A percentile compares a stretch with the other conserved stretches of the same genome.
These are phyloP conservation scores for Epirrhoe tristata DNA, from an alignment of 2,888 invertebrate species.

Conservation along the genomic window DNA sequence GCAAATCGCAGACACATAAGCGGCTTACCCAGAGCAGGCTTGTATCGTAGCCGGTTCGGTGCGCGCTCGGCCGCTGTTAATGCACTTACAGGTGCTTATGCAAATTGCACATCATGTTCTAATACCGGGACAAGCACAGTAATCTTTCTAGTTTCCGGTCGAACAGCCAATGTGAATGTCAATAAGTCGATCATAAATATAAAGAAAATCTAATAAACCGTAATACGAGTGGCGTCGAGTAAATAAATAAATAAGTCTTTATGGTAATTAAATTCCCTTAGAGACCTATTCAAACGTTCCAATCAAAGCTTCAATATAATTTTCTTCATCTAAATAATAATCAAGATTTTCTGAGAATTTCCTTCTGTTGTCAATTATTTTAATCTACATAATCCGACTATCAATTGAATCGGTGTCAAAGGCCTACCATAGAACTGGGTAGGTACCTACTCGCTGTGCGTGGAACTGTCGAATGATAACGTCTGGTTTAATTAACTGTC, in stretches of 20 bases:
- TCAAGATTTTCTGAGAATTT: neutral
- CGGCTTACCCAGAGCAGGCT: conserved; percentile 11
- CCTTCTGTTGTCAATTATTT: neutral
- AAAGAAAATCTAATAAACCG: neutral
- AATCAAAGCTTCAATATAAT: neutral
- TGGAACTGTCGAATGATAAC: conserved; percentile 9
- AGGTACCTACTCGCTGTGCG: neutral
- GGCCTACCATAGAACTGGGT: neutral
- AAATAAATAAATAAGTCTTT: neutral
- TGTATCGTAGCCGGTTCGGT: conserved; percentile 3
- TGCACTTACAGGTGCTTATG: conserved; percentile 3
- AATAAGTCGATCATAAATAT: neutral
- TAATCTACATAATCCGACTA: neutral
- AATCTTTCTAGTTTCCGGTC: neutral
- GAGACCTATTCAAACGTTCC: neutral
- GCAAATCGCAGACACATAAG: conserved; percentile 12
- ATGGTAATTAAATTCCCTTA: neutral
- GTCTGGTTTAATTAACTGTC: conserved; percentile 19
- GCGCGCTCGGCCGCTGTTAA: conserved; percentile 16
- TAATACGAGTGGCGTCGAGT: neutral
- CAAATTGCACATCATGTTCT: neutral
- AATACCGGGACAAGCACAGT: neutral
- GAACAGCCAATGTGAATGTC: neutral
- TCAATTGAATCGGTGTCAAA: neutral
- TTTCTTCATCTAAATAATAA: neutral